phyloP scores from a whole-genome alignment of 2,888 invertebrate species.

The Ariolimax columbianus region DNA sequence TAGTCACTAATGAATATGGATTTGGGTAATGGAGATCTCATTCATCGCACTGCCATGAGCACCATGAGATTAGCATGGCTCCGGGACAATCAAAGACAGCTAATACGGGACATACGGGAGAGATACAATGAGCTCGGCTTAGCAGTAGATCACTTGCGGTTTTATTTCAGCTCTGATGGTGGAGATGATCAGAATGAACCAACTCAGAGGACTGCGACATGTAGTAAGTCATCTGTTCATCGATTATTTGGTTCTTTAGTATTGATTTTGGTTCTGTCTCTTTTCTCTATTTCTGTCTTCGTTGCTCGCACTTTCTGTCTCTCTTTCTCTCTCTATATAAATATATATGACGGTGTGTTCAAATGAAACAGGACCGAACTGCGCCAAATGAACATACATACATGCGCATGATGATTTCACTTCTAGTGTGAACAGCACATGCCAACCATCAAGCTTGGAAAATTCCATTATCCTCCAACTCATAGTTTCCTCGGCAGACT shows the following conservation, averaged over 20 bases:
- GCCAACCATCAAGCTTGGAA: too few species aligned
- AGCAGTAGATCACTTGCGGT: conserved; percentile 29
- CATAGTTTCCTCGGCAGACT: too few species aligned
- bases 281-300: too few species aligned
- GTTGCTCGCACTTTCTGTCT: too few species aligned
- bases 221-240: not conserved
- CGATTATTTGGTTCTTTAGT: not conserved
- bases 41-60: not conserved
- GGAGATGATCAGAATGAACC: conserved; percentile 20
- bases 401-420: too few species aligned
- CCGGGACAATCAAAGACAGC: conserved; percentile 34
- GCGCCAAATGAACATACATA: too few species aligned
- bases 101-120: conserved; percentile 32
- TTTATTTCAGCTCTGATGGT: conserved; percentile 6
- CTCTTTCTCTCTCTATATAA: too few species aligned
- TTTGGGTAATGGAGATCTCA: conserved; percentile 11
- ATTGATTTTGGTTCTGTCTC: not conserved
- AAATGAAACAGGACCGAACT: too few species aligned
- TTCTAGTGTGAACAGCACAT: too few species aligned
- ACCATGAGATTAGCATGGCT: conserved; percentile 13
- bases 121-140: conserved; percentile 34
- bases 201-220: not conserved
- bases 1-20: conserved; percentile 7
- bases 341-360: too few species aligned
- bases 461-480: too few species aligned